Evolutionary conservation across 1,140 invertebrate genomes (phyloP), one percentile per base, ranked within the genome.

Genomic region (Helicoverpa zea): DNA sequence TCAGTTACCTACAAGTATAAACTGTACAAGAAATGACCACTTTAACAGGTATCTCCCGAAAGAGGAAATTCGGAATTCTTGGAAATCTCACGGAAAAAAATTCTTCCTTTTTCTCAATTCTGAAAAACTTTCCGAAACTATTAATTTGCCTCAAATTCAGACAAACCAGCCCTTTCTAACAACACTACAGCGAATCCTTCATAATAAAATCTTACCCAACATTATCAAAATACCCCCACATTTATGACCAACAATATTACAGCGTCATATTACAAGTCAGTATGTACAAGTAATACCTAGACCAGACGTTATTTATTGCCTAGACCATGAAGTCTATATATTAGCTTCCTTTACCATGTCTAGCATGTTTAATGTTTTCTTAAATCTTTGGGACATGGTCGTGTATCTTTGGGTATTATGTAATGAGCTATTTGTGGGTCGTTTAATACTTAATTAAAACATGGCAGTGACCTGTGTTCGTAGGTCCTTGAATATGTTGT

Each of bases 231-330:
- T 35, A n/a, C 29, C 14, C 47, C 35, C 43, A 66, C 43, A 66
- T 68, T 51, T 51, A 23, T 51, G 18, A 51, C 64, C 3, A 64
- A n/a, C 3, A 52, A 9, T 30, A 51, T 23, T 12, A 70, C 18
- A 70, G 29, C 5, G 18, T 66, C n/a, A 14, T 70, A 70, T 70
- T 70, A 70, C 66, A 70, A 51, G 16, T 51, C 23, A 1, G 47
- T 51, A 43, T 23, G 18, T 18, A 68, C 35, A 64, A 66, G 66
- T 51, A 70, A 70, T 52, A 70, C 66, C 16, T 70, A 11, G 47
- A 4, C 66, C 51, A 70, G 66, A 52, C 49, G 18, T 70, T 70
- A 70, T 70, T 70, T 70, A 70, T 70, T 51, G 13, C 66, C 18
- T 30, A 51, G 49, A 7, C 14, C 63, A 66, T 47, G n/a, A 10